Evolutionary conservation across 2,888 invertebrate species (phyloP).

Genomic region (Ophioninae sp.): DNA sequence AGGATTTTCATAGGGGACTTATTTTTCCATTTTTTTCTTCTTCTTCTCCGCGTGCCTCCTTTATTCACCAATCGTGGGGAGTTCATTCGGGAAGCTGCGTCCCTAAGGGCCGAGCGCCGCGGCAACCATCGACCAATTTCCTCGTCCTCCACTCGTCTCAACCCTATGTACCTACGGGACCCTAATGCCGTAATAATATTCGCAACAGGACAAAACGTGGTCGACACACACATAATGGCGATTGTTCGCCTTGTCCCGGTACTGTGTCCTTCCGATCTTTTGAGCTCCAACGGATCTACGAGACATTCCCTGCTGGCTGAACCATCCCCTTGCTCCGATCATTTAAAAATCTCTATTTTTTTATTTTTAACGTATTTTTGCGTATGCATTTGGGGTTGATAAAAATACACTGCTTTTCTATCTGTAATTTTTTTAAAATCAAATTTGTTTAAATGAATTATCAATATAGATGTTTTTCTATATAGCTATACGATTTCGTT

Average conservation of each 20-base stretch:
- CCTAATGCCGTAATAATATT: constrained; percentile 72
- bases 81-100: constrained; percentile 46
- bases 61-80: constrained; percentile 51
- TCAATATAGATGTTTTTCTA: no score
- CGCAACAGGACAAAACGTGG: constrained; percentile 66
- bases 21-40: neutral
- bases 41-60: neutral
- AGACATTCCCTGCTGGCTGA: neutral
- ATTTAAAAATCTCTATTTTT: neutral
- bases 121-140: constrained; percentile 37
- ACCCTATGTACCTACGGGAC: constrained; percentile 49
- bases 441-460: no score
- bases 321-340: neutral
- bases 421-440: no score
- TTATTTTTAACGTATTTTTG: neutral
- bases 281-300: neutral
- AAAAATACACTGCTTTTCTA: no score
- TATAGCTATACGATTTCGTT: no score
- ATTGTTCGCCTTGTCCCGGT: constrained; percentile 7
- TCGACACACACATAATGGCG: constrained; percentile 37
- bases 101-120: constrained; percentile 47
- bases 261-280: constrained; percentile 28
- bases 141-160: constrained; percentile 46
- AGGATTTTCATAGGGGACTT: constrained; percentile 26
- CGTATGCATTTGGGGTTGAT: neutral